phyloP scores from a whole-genome alignment of 2,888 invertebrate genomes.

The Lepidochitona cinerea region DNA sequence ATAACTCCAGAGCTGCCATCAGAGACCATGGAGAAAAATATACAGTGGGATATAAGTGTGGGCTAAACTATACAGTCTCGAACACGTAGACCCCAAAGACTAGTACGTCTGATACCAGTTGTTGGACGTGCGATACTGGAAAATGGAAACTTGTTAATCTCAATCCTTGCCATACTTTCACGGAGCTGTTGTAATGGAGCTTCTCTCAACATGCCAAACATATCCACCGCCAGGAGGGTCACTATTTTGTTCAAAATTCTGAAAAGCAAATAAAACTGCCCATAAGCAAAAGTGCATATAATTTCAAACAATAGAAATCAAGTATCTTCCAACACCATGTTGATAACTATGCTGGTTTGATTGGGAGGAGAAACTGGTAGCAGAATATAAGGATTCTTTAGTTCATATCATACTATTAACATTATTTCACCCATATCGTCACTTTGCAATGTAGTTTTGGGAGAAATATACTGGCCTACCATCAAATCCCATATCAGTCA shows the following conservation, averaged over 20 bases:
- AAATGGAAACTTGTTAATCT: conserved; percentile 81
- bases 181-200: conserved; percentile 75
- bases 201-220: conserved; percentile 84
- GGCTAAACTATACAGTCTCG: conserved; percentile 49
- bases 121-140: conserved; percentile 91
- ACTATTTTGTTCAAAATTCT: conserved; percentile 72
- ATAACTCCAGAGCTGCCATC: too few relatives aligned
- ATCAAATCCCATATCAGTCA: too few relatives aligned
- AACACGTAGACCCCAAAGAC: conserved; percentile 87
- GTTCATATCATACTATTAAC: too few relatives aligned
- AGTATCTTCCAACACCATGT: background rate
- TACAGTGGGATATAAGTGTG: too few relatives aligned
- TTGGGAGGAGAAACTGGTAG: background rate
- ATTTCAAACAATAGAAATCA: too few relatives aligned
- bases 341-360: background rate
- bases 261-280: too few relatives aligned
- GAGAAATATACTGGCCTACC: too few relatives aligned
- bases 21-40: too few relatives aligned
- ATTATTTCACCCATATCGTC: too few relatives aligned
- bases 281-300: too few relatives aligned
- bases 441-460: too few relatives aligned
- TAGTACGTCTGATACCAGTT: conserved; percentile 87
- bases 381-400: background rate
- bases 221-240: conserved; percentile 81
- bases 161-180: conserved; percentile 76